Evolutionary conservation across 2,797 vertebrate species (phyloP).

Genomic region (Prunella strophiata): DNA sequence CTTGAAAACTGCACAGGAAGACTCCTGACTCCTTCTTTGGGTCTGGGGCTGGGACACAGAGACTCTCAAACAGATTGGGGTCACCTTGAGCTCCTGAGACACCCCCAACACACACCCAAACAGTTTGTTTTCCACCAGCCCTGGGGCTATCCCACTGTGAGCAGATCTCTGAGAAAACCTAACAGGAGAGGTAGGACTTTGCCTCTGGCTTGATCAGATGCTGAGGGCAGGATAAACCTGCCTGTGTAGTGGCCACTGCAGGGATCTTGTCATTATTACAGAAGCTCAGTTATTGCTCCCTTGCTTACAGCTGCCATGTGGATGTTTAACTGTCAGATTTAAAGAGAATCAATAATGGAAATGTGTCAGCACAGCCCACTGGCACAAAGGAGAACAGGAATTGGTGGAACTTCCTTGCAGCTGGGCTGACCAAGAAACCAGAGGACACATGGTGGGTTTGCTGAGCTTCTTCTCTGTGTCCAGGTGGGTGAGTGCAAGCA

Average conservation of each 20-base stretch:
- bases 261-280: background rate
- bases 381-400: background rate
- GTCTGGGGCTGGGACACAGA: too few species aligned
- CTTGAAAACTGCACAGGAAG: too few species aligned
- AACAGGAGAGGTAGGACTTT: background rate
- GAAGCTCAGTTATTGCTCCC: background rate
- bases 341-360: background rate
- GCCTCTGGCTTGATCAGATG: background rate
- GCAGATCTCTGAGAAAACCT: background rate
- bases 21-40: too few species aligned
- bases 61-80: too few species aligned
- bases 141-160: background rate
- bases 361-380: background rate
- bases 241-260: background rate
- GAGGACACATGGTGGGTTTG: rapidly evolving
- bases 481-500: background rate
- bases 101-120: background rate
- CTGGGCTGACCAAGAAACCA: background rate
- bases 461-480: background rate
- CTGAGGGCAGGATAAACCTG: background rate
- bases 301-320: background rate
- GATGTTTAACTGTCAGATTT: background rate
- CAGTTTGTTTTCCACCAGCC: background rate
- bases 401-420: background rate
- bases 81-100: too few species aligned